These are phyloP conservation scores for Platycheirus rosarum DNA, from an alignment of 2,888 invertebrate genomes.

Conservation along the genomic window DNA sequence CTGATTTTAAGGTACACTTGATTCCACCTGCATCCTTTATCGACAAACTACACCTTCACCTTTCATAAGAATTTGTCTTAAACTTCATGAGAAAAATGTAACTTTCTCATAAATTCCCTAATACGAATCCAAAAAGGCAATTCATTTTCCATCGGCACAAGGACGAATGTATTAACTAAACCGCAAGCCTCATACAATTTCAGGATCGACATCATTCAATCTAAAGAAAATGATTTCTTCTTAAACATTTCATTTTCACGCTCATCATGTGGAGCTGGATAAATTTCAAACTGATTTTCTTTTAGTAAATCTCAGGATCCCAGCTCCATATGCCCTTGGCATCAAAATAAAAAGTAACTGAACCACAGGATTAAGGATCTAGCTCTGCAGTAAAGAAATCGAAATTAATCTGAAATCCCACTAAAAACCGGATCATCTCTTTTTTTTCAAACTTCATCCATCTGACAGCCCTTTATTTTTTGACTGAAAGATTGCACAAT, in stretches of 20 bases:
- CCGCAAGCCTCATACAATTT: conserved; percentile 12
- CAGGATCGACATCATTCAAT: neutral
- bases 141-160: too few species aligned
- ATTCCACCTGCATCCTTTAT: conserved; percentile 3
- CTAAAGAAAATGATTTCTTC: neutral
- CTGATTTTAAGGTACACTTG: neutral
- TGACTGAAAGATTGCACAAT: conserved; percentile 55
- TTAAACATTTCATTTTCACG: conserved; percentile 7
- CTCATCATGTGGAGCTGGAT: conserved; percentile 20
- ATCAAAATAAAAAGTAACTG: conserved; percentile 6
- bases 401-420: conserved; percentile 66
- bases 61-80: neutral
- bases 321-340: conserved; percentile 26
- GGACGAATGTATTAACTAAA: conserved; percentile 1
- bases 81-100: conserved; percentile 10
- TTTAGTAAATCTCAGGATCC: neutral
- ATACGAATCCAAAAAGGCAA: too few species aligned
- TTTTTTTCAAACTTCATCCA: conserved; percentile 30
- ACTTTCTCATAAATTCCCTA: too few species aligned
- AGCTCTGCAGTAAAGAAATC: conserved; percentile 12
- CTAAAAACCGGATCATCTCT: conserved; percentile 70
- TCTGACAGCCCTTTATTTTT: conserved; percentile 38
- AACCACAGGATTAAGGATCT: conserved; percentile 25
- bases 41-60: neutral
- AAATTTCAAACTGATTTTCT: neutral